Percentiles rank a stretch among this genome's conserved stretches.
These are phyloP conservation scores for Takifugu ocellatus DNA, from an alignment of 2,797 vertebrate genomes.

Conservation along the genomic window DNA sequence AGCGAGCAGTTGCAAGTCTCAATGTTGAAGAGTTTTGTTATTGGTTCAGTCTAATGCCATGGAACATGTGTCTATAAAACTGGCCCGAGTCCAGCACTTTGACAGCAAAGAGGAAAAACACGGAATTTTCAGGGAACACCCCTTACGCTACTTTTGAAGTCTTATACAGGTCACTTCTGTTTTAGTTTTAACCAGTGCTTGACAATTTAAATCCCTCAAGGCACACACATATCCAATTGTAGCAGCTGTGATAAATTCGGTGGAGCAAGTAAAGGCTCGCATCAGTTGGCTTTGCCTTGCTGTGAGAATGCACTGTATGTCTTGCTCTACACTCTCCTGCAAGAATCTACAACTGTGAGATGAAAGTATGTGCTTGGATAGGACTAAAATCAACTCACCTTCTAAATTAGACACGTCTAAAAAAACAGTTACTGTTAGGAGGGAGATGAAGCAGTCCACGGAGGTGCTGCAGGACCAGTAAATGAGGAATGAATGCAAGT, in stretches of 20 bases:
- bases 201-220: slow-evolving; percentile 25
- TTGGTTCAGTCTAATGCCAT: slow-evolving; percentile 5
- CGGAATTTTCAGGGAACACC: slow-evolving; percentile 1
- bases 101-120: slow-evolving; percentile 7
- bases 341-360: slow-evolving; percentile 24
- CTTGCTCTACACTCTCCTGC: slow-evolving; percentile 24
- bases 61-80: slow-evolving; percentile 2
- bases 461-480: too few relatives aligned
- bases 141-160: slow-evolving; percentile 5
- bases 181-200: slow-evolving; percentile 15
- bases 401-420: slow-evolving; percentile 24
- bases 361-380: slow-evolving; percentile 5
- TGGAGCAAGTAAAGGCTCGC: slow-evolving; percentile 41
- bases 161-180: slow-evolving; percentile 11
- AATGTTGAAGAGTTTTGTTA: slow-evolving; percentile 1
- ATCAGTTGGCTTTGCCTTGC: slow-evolving; percentile 29
- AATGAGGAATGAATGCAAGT: too few relatives aligned
- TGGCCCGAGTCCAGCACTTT: slow-evolving; percentile 9
- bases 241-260: slow-evolving; percentile 35
- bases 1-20: slow-evolving; percentile 20
- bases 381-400: too few relatives aligned
- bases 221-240: slow-evolving; percentile 9
- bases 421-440: slow-evolving; percentile 2
- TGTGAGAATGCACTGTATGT: slow-evolving; percentile 32
- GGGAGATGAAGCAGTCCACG: too few relatives aligned